These are phyloP conservation scores for Gastracanthus pulcherrimus DNA, from an alignment of 2,888 invertebrate species.

Conservation along the genomic window DNA sequence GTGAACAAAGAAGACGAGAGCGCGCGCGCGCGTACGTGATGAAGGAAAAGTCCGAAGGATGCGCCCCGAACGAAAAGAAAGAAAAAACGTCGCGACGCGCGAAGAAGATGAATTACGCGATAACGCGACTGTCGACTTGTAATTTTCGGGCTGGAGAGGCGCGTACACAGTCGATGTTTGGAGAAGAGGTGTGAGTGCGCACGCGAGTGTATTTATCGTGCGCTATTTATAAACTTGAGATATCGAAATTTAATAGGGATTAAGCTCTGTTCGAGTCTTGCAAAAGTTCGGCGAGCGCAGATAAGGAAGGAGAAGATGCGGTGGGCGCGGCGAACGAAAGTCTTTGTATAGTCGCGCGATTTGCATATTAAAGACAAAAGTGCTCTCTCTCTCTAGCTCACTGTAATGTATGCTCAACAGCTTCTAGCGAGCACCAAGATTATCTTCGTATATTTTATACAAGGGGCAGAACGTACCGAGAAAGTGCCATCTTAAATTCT, in stretches of 20 bases:
- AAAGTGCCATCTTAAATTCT: not conserved
- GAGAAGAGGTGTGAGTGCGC: not conserved
- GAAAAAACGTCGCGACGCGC: no score
- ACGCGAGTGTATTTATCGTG: not conserved
- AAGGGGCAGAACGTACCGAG: conserved; percentile 11
- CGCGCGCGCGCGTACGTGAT: conserved; percentile 26
- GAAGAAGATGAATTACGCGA: conserved; percentile 46
- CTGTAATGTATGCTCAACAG: conserved; percentile 16
- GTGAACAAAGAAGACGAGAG: no score
- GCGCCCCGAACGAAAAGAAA: not conserved
- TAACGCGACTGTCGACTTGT: conserved; percentile 38
- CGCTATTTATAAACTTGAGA: not conserved
- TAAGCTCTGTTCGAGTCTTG: not conserved
- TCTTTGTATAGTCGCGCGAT: conserved; percentile 4
- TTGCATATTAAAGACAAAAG: conserved; percentile 1
- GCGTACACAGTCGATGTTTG: not conserved
- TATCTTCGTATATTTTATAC: conserved; percentile 3
- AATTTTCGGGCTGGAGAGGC: conserved; percentile 24
- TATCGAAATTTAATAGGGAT: not conserved
- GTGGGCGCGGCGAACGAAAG: not conserved
- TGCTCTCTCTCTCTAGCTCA: no score
- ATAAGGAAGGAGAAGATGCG: not conserved
- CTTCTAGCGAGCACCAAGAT: not conserved
- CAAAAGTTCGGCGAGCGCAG: not conserved
- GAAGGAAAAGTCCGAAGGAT: conserved; percentile 32